Conservation (phyloP, 2,888 invertebrate species). For the Apamea crenata region DNA sequence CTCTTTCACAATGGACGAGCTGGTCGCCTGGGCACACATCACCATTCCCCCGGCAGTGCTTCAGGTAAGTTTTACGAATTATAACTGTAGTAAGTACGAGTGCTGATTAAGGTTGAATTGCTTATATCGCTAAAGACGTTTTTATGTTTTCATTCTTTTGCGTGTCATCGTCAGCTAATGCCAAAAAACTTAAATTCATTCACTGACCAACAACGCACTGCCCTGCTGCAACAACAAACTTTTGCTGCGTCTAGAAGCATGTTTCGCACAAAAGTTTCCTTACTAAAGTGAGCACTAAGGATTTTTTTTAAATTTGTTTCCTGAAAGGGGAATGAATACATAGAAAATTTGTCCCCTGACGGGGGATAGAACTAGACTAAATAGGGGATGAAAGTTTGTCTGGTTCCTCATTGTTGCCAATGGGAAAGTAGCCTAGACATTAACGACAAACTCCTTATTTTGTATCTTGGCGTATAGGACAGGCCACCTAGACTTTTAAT, state of each 20-base stretch:
- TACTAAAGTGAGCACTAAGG: too few relatives aligned
- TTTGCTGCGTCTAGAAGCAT: too few relatives aligned
- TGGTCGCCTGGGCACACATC: constrained; percentile 98
- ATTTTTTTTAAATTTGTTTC: too few relatives aligned
- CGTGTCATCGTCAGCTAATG: not conserved
- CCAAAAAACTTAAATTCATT: too few relatives aligned
- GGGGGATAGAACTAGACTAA: too few relatives aligned
- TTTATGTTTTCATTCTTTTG: not conserved
- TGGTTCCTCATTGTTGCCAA: too few relatives aligned
- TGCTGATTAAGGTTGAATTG: not conserved
- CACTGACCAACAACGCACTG: too few relatives aligned
- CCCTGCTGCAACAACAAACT: too few relatives aligned
- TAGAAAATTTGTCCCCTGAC: too few relatives aligned
- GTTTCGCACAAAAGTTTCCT: too few relatives aligned
- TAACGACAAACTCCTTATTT: not conserved
- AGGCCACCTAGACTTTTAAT: not conserved
- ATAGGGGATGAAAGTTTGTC: too few relatives aligned
- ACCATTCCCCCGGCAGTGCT: constrained; percentile 96
- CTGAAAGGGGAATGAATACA: too few relatives aligned
- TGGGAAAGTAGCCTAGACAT: not conserved
- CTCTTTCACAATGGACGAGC: constrained; percentile 98
- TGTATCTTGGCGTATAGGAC: not conserved
- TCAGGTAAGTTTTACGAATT: constrained; percentile 71
- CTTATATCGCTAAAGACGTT: not conserved
- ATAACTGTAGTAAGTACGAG: not conserved